These are phyloP conservation scores for Tinea trinotella DNA, from an alignment of 2,888 invertebrate species.

Conservation along the genomic window DNA sequence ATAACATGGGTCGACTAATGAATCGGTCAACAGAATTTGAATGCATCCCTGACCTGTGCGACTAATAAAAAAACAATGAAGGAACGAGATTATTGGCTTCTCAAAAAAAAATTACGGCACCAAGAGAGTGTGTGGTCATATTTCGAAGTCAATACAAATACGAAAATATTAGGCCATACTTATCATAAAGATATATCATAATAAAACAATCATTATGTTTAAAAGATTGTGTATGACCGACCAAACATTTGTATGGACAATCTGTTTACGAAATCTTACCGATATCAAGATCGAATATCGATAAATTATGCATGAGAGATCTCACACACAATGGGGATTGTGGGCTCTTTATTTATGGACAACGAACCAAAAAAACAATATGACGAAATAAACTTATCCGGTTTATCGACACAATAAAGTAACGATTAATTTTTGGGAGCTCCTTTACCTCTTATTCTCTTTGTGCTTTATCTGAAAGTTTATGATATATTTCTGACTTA, in stretches of 20 bases:
- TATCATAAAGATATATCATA: constrained; percentile 11
- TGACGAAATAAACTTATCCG: constrained; percentile 23
- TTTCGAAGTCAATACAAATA: too few relatives aligned
- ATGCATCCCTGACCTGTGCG: too few relatives aligned
- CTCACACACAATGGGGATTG: constrained; percentile 51
- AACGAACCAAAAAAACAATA: constrained; percentile 36
- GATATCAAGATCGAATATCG: constrained; percentile 46
- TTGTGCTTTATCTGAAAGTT: neutral
- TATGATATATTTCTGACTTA: neutral
- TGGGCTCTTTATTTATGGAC: constrained; percentile 47
- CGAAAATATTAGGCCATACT: too few relatives aligned
- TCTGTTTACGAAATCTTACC: constrained; percentile 57
- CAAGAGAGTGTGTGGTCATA: too few relatives aligned
- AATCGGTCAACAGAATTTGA: too few relatives aligned
- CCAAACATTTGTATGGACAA: constrained; percentile 43
- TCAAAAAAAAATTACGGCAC: too few relatives aligned
- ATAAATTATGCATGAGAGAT: constrained; percentile 58
- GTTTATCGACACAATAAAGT: constrained; percentile 18
- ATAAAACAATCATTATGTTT: constrained; percentile 6
- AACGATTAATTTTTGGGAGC: constrained; percentile 12
- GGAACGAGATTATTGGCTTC: too few relatives aligned
- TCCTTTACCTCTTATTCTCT: too few relatives aligned
- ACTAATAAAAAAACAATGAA: too few relatives aligned
- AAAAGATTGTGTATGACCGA: constrained; percentile 32
- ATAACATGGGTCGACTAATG: too few relatives aligned